Percentiles rank a stretch among this genome's conserved stretches.
phyloP scores from a whole-genome alignment of 2,797 vertebrate genomes.

The Mus spretus region DNA sequence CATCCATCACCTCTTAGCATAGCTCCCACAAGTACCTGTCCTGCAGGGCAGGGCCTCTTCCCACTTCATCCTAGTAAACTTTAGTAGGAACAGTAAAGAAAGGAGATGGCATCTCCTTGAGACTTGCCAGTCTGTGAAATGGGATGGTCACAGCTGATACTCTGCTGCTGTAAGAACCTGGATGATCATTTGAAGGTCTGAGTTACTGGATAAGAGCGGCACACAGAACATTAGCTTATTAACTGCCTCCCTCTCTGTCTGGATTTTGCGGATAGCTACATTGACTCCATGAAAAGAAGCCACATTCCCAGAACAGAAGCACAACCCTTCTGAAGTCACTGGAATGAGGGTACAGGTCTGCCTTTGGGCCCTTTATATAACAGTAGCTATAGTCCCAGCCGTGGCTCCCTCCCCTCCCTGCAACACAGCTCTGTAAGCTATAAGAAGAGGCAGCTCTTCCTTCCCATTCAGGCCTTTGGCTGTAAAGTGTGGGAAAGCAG shows the following conservation, averaged over 20 bases:
- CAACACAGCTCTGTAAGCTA: neutral
- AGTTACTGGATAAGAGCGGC: neutral
- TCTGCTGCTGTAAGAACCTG: neutral
- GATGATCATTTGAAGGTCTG: neutral
- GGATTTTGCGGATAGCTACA: neutral
- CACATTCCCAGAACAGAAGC: conserved; percentile 60
- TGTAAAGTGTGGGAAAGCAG: neutral
- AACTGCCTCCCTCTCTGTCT: neutral
- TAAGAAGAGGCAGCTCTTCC: neutral
- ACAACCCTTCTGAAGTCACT: conserved; percentile 27
- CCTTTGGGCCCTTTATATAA: neutral
- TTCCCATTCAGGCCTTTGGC: neutral
- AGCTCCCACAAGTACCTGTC: neutral
- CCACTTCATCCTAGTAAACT: neutral
- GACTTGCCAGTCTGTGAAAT: neutral
- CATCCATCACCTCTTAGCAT: neutral
- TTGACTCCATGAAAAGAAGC: neutral
- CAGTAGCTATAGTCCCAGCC: neutral
- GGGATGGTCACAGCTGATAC: neutral
- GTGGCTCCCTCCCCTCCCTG: neutral
- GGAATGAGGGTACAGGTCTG: neutral
- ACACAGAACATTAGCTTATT: neutral
- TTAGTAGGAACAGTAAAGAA: neutral
- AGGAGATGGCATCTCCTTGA: neutral
- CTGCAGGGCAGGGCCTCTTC: neutral